Conservation (phyloP, 2,797 vertebrate species). For the Apodemus agrarius region DNA sequence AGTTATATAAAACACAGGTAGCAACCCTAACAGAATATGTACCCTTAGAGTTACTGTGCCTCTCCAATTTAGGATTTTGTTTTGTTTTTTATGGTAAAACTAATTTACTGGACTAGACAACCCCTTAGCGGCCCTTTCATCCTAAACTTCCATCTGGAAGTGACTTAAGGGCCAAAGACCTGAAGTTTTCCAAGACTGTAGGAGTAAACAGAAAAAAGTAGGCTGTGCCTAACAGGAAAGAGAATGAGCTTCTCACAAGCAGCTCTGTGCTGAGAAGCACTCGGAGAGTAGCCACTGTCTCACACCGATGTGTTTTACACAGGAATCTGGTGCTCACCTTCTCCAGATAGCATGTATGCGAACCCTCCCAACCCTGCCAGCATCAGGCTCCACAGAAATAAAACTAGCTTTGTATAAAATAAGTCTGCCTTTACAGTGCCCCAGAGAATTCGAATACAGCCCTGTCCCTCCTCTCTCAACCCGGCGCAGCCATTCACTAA, state of each 20-base stretch:
- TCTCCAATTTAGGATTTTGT: not conserved
- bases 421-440: not conserved
- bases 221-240: not conserved
- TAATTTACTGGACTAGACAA: not conserved
- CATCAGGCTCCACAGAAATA: not conserved
- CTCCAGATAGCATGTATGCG: not conserved
- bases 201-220: not conserved
- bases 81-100: not conserved
- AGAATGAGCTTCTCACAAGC: not conserved
- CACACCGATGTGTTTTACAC: not conserved
- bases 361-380: not conserved
- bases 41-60: not conserved
- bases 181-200: not conserved
- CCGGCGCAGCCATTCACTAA: not conserved
- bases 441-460: not conserved
- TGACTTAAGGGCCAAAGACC: not conserved
- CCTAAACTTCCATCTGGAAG: conserved; percentile 32
- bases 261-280: not conserved
- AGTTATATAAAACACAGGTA: not conserved
- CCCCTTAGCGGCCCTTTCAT: not conserved
- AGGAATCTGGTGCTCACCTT: not conserved
- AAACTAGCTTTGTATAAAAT: not conserved
- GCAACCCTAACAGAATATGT: not conserved
- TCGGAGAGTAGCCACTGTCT: not conserved
- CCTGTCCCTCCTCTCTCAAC: not conserved